Conservation (phyloP, 2,797 vertebrate species). For the Lerista edwardsae region DNA sequence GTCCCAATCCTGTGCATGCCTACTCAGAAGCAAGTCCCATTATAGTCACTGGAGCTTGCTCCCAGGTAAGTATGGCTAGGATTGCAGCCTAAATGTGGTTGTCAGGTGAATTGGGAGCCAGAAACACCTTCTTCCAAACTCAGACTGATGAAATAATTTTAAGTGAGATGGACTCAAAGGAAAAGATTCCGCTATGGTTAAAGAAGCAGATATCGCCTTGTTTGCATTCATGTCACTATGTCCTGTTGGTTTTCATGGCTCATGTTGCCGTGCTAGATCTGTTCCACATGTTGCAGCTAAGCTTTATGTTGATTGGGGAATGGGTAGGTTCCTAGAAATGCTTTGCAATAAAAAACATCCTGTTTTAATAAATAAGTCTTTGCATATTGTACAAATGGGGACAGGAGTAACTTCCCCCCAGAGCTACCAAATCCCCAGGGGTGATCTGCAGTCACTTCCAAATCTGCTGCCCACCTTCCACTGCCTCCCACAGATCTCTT, state of each 20-base stretch:
- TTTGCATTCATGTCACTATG: not conserved
- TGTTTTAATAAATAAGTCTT: not conserved
- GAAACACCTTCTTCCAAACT: constrained; percentile 39
- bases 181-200: constrained; percentile 30
- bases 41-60: too few species aligned
- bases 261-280: not conserved
- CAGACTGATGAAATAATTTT: not conserved
- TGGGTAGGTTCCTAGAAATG: not conserved
- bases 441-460: too few species aligned
- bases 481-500: too few species aligned
- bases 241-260: not conserved
- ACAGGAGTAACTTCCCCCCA: too few species aligned
- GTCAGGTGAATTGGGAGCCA: not conserved
- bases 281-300: not conserved
- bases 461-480: too few species aligned
- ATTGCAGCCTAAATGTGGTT: too few species aligned
- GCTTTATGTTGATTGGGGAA: not conserved
- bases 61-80: too few species aligned
- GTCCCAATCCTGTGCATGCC: too few species aligned
- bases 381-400: not conserved
- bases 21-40: too few species aligned
- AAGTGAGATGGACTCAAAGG: constrained; percentile 26
- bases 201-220: not conserved
- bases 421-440: too few species aligned
- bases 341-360: not conserved